These are phyloP conservation scores for Aphrocallistes beatrix DNA, from an alignment of 37 sponge, comb jelly and placozoan species.

Conservation along the genomic window DNA sequence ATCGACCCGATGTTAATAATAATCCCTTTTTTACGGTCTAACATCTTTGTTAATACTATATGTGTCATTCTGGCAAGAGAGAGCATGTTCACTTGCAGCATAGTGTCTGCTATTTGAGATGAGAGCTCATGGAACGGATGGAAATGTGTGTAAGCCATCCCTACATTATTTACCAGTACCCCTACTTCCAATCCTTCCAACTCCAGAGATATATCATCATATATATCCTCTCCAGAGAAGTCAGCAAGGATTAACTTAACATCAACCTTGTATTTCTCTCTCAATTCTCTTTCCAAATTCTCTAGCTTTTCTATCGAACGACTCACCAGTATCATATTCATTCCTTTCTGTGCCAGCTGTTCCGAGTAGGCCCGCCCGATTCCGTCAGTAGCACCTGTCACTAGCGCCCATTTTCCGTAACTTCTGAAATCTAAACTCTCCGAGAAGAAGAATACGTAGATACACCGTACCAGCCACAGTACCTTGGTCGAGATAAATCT, in stretches of 20 bases:
- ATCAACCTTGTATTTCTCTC: background rate
- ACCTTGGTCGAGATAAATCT: background rate
- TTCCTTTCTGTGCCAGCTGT: constrained; percentile 25
- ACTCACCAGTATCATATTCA: constrained; percentile 27
- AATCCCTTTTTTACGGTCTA: background rate
- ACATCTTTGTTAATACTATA: constrained; percentile 18
- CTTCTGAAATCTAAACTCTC: background rate
- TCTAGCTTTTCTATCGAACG: constrained; percentile 23
- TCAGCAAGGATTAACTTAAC: background rate
- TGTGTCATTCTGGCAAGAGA: constrained; percentile 20
- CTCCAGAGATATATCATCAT: background rate
- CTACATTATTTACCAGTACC: background rate
- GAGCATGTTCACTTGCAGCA: constrained; percentile 15
- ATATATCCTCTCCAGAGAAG: background rate
- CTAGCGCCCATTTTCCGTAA: constrained; percentile 17
- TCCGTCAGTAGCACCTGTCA: constrained; percentile 35
- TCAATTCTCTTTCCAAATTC: constrained; percentile 10
- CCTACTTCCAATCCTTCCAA: background rate
- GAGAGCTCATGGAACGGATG: background rate
- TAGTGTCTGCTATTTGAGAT: background rate
- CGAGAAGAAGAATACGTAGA: constrained; percentile 9
- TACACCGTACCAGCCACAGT: background rate
- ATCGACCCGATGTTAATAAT: constrained; percentile 19
- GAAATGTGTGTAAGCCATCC: background rate
- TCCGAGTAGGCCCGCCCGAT: constrained; percentile 27